Percentiles rank a stretch among this genome's conserved stretches.
Conservation (phyloP, 2,888 invertebrate species). For the Ecdyonurus torrentis region DNA sequence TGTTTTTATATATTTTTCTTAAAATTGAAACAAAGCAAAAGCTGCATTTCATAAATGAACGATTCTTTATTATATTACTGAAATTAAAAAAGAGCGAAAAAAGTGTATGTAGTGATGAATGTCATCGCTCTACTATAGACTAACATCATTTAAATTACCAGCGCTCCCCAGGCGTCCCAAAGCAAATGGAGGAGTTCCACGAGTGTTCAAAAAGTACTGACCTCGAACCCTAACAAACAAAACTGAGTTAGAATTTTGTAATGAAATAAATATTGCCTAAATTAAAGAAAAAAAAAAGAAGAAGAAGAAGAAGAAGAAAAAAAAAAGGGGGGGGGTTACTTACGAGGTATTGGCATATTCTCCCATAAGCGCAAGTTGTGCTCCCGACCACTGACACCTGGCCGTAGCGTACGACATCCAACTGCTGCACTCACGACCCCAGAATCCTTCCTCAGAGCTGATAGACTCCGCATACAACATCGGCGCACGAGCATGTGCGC, state of each 20-base stretch:
- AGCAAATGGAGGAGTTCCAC: conserved; percentile 28
- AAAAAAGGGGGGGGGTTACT: no score
- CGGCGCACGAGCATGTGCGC: conserved; percentile 41
- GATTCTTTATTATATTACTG: no score
- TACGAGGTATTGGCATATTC: conserved; percentile 33
- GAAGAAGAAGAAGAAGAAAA: no score
- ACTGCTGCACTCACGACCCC: conserved; percentile 31
- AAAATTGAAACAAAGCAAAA: no score
- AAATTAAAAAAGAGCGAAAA: no score
- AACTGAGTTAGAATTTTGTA: background rate
- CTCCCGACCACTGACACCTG: conserved; percentile 28
- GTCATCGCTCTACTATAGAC: no score
- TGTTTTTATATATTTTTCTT: no score
- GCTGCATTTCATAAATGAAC: no score
- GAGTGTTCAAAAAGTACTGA: conserved; percentile 32
- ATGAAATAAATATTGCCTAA: background rate
- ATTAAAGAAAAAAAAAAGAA: conserved; percentile 1
- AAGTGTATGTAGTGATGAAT: no score
- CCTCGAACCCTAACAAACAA: conserved; percentile 29
- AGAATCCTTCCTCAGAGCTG: conserved; percentile 33
- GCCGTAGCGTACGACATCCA: conserved; percentile 27
- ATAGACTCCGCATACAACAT: conserved; percentile 41
- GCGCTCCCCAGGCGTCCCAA: conserved; percentile 20
- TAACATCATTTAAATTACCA: no score
- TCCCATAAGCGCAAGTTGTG: conserved; percentile 32